Base-by-base conservation (phyloP, 1,140 invertebrate genomes). In the Linepithema humile region DNA sequence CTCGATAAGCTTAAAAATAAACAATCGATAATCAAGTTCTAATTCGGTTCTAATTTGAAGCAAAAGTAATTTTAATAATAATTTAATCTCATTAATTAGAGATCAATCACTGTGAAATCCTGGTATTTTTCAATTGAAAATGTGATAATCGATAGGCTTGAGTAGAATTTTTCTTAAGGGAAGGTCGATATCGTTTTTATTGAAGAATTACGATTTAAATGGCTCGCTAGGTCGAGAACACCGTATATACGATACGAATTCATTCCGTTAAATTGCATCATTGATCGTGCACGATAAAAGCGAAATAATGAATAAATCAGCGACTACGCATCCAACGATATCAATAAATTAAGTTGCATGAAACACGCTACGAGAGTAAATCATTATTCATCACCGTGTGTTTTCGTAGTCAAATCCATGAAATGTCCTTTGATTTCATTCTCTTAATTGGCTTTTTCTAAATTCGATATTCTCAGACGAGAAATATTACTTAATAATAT, bases 271-370 rank as follows among this genome's bases (percentile, higher is more conserved):
- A 77, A 64, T 48, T 77, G 43, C 64, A 77, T 77, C 48, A 77
- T 77, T 77, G 57, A 77, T 48, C 57, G 38, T 35, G 40, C 40
- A 40, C 40, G 57, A 77, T 77, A 62, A 64, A 48, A 32, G 40
- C 40, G 40, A 64, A 35, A 60, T 48, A 45, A 77, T 50, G 35
- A 64, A 77, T 77, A 77, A 64, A 75, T 45, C 72, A 45, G 43
- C 73, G 43, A 64, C n/a, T 64, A 48, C 40, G 59, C 57, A 64
- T 77, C 0, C n/a, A 35, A 50, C 40, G 73, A 9, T 77, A 77
- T 77, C 20, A 64, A 77, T 77, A 77, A 77, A 77, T 77, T 62
- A 77, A 77, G 38, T 64, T 64, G 43, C 59, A 48, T 35, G 29
- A 32, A 50, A 64, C 17, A 12, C 32, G 43, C 64, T 32, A 29